Evolutionary conservation across 2,888 invertebrate species (phyloP).

Genomic region (Leptopilina drosophilae): DNA sequence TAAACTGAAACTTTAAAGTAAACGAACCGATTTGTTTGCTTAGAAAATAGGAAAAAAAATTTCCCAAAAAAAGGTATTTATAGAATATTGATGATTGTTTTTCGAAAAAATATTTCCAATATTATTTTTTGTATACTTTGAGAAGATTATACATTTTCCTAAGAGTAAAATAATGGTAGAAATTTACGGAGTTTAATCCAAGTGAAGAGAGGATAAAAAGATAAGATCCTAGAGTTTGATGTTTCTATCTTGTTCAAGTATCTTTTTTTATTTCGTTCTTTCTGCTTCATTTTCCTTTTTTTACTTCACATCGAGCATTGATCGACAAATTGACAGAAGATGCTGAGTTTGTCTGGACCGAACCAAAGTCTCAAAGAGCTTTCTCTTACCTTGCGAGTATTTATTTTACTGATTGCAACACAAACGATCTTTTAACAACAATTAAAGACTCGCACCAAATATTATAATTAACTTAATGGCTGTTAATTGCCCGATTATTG

Average conservation of each 20-base stretch:
- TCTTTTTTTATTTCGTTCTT: constrained; percentile 54
- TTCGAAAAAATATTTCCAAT: too few species aligned
- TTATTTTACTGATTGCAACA: constrained; percentile 33
- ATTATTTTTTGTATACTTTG: too few species aligned
- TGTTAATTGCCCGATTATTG: constrained; percentile 6
- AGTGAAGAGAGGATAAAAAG: constrained; percentile 50
- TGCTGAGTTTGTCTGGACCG: background rate
- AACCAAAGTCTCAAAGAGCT: background rate
- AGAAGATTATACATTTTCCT: too few species aligned
- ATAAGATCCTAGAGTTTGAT: constrained; percentile 65
- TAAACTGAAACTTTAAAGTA: too few species aligned
- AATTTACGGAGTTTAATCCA: background rate
- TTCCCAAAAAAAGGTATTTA: too few species aligned
- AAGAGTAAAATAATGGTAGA: too few species aligned
- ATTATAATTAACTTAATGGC: constrained; percentile 7
- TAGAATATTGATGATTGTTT: too few species aligned
- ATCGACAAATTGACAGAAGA: constrained; percentile 61
- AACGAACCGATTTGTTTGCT: too few species aligned
- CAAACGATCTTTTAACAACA: constrained; percentile 24
- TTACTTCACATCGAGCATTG: constrained; percentile 50
- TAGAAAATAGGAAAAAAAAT: too few species aligned
- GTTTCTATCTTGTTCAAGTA: constrained; percentile 58
- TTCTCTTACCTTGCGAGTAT: constrained; percentile 17
- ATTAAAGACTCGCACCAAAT: constrained; percentile 5
- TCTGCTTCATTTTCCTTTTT: constrained; percentile 43